Percentiles rank a stretch among this genome's conserved stretches.
phyloP scores from a whole-genome alignment of 2,797 vertebrate species.

The Coregonus ussuriensis region DNA sequence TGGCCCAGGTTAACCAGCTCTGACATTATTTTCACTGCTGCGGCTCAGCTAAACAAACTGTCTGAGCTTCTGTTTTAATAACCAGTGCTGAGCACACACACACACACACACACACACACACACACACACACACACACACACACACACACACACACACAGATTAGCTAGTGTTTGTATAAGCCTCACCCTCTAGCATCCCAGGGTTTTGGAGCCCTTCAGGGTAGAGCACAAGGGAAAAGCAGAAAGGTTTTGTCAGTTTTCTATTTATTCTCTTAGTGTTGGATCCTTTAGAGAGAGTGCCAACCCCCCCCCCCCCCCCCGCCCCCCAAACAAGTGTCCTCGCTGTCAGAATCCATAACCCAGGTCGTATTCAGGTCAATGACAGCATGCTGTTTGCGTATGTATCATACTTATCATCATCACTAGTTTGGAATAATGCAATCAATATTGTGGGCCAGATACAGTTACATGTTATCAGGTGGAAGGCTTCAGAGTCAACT shows the following conservation, averaged over 20 bases:
- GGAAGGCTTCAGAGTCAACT: neutral
- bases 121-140: conserved; percentile 14
- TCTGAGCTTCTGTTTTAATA: conserved; percentile 14
- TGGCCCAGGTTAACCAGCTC: conserved; percentile 9
- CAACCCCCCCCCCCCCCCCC: neutral
- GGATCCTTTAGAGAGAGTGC: neutral
- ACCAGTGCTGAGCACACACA: conserved; percentile 12
- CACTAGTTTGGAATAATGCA: neutral
- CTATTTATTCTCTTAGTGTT: neutral
- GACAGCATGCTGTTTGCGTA: neutral
- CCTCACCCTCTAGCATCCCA: neutral
- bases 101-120: conserved; percentile 1
- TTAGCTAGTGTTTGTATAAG: conserved; percentile 27
- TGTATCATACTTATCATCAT: neutral
- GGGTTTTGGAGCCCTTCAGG: neutral
- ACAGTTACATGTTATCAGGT: neutral
- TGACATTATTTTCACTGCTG: conserved; percentile 39
- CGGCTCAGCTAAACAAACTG: conserved; percentile 30
- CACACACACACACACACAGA: conserved; percentile 8
- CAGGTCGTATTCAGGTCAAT: neutral
- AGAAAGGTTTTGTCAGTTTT: neutral
- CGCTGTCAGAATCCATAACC: neutral
- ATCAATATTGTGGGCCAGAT: neutral
- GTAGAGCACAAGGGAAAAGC: neutral
- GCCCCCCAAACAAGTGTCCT: neutral